Evolutionary conservation across 2,113 vertebrate species (phyloP).

Genomic region (Neogale vison): DNA sequence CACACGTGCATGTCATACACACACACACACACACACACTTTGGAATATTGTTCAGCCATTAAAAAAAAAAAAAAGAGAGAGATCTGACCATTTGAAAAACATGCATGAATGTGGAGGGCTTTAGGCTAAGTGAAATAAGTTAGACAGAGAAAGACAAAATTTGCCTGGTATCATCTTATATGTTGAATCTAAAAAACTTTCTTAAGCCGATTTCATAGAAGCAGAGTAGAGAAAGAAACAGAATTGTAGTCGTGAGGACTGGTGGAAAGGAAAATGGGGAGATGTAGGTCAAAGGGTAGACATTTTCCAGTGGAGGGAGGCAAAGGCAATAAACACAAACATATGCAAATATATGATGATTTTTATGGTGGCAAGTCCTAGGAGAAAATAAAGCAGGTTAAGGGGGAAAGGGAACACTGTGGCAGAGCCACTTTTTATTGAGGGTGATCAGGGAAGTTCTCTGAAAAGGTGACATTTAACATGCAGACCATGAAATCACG

Average conservation of each 20-base stretch:
- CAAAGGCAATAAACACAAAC: neutral
- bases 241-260: neutral
- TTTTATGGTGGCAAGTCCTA: neutral
- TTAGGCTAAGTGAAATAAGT: neutral
- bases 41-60: neutral
- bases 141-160: neutral
- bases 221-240: neutral
- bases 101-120: neutral
- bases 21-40: neutral
- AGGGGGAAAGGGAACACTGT: neutral
- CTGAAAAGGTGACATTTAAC: neutral
- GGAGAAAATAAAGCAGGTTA: neutral
- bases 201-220: neutral
- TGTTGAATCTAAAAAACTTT: neutral
- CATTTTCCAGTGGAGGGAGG: neutral
- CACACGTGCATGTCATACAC: neutral
- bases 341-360: neutral
- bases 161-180: neutral
- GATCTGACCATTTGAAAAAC: neutral
- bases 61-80: neutral
- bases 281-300: neutral
- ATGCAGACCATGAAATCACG: neutral
- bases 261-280: neutral
- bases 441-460: neutral
- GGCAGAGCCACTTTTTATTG: neutral